Base-by-base conservation (phyloP, 1,140 invertebrate genomes). In the Zaprionus capensis region DNA sequence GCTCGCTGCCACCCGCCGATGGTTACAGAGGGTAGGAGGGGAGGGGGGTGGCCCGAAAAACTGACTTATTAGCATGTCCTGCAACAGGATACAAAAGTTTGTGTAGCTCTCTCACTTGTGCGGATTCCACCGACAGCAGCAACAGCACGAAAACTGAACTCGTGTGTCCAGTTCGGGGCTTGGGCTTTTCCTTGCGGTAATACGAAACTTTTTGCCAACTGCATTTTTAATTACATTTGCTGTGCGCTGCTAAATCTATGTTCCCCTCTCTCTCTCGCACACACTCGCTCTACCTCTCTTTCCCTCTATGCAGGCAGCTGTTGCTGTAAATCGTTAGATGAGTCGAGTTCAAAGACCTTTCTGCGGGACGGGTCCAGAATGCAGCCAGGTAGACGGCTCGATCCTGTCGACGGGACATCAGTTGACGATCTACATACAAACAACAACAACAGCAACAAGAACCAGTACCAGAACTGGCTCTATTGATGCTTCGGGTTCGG, bases 211-310 rank as follows among this genome's bases (percentile, higher is more conserved):
- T 67, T 58, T 28, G 34, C 28, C 55, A 51, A 69, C 56, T 88
- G 78, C 78, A 71, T 84, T 84, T 88, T 90, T 88, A 88, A 90
- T 88, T 88, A 90, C 84, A 90, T 81, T 90, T 84, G 80, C 80
- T 79, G 69, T 62, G 82, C 67, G 70, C 70, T 76, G 72, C 63
- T 62, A 46, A 80, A 81, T 71, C 31, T 36, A 61, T 44, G 17
- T 17, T 36, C 5, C 58, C 17, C 14, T 14, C 34, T 41, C 34
- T 22, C n/a, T 12, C 20, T 14, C n/a, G 5, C 31, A 7, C 4
- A 46, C 7, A 17, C 41, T 9, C 41, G 17, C 59, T 62, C 9
- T 62, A 5, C 24, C 28, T 65, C 70, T 4, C 55, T 49, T 15
- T 34, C 36, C n/a, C 17, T 20, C 12, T 46, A 46, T 38, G 51